These are phyloP conservation scores for Macrocentrus cingulum DNA, from an alignment of 1,140 invertebrate species.

Conservation along the genomic window DNA sequence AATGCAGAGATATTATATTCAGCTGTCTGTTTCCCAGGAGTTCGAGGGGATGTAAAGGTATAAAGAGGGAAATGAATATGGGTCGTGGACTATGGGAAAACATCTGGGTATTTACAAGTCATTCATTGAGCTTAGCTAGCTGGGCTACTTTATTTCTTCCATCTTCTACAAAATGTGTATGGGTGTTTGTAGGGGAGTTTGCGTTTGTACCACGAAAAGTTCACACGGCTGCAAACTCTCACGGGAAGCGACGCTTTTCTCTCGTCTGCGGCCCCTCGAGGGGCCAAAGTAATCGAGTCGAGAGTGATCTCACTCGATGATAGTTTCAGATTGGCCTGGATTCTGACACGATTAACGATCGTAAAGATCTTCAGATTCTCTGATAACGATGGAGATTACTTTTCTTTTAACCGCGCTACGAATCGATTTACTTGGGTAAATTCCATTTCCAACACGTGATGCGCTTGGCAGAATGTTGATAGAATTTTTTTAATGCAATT, in stretches of 20 bases:
- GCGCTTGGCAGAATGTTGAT: neutral
- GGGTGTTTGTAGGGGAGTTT: neutral
- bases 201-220: neutral
- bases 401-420: neutral
- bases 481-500: neutral
- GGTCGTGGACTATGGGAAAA: slow-evolving; percentile 1
- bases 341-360: slow-evolving; percentile 13
- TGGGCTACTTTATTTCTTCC: neutral
- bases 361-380: slow-evolving; percentile 11
- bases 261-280: neutral
- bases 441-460: neutral
- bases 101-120: slow-evolving; percentile 34
- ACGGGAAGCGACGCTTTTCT: slow-evolving; percentile 1
- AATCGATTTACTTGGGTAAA: neutral
- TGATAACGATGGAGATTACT: neutral
- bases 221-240: neutral
- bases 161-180: too few relatives aligned
- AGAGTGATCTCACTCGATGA: neutral
- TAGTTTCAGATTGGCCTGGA: slow-evolving; percentile 15
- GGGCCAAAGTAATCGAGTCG: slow-evolving; percentile 6
- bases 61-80: neutral
- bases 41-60: neutral
- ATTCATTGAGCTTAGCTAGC: slow-evolving; percentile 34
- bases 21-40: neutral
- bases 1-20: neutral